A percentile compares a stretch with the other conserved stretches of the same genome.
Evolutionary conservation across 2,113 vertebrate species (phyloP).

Genomic region (Prionailurus viverrinus): DNA sequence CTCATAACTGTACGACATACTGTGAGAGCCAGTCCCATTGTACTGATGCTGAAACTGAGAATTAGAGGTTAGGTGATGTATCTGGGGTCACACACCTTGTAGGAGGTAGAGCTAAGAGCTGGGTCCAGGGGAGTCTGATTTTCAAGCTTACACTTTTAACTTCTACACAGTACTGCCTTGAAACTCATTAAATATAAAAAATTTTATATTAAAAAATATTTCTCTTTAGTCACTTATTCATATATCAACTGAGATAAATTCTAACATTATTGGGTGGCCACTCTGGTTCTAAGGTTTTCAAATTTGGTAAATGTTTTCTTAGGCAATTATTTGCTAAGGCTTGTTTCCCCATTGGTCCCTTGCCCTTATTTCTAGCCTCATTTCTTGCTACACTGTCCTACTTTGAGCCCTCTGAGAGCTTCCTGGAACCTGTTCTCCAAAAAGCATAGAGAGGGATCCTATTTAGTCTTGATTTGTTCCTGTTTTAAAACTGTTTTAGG

Average conservation of each 20-base stretch:
- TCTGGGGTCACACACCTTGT: background rate
- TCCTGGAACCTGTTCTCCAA: constrained; percentile 57
- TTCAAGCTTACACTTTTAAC: background rate
- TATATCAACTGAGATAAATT: constrained; percentile 1
- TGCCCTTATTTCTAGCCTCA: constrained; percentile 78
- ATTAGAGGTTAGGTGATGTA: background rate
- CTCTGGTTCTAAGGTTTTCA: constrained; percentile 1
- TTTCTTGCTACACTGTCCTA: constrained; percentile 78
- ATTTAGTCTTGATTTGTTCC: constrained; percentile 71
- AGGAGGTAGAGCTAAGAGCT: background rate
- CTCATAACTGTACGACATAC: background rate
- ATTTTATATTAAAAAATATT: background rate
- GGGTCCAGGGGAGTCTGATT: background rate
- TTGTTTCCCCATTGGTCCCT: background rate
- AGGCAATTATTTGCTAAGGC: constrained; percentile 59
- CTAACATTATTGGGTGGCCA: background rate
- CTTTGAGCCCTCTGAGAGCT: constrained; percentile 77
- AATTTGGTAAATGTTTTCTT: constrained; percentile 15
- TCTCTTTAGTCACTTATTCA: constrained; percentile 8
- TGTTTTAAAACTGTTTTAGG: constrained; percentile 75
- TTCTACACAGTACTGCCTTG: background rate
- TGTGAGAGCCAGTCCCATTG: background rate
- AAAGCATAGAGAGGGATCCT: constrained; percentile 58
- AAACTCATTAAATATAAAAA: background rate
- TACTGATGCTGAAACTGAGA: background rate